Percentiles rank a stretch among this genome's conserved stretches.
phyloP scores from a whole-genome alignment of 2,797 vertebrate genomes.

The Astyanax mexicanus region DNA sequence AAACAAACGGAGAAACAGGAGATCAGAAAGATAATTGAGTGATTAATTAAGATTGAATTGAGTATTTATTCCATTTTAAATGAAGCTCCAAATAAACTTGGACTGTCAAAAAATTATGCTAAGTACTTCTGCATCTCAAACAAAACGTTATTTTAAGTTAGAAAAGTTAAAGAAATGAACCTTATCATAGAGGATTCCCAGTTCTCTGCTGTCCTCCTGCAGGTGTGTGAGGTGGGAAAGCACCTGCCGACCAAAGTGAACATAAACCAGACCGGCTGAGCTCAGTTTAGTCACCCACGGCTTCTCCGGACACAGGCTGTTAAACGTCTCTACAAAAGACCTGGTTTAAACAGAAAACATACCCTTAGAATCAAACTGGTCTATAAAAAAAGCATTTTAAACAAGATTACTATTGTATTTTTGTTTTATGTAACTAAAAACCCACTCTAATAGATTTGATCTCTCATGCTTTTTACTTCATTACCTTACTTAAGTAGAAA shows the following conservation, averaged over 20 bases:
- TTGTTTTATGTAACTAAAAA: too few species aligned
- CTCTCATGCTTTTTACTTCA: too few species aligned
- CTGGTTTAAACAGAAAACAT: constrained; percentile 69
- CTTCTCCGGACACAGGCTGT: constrained; percentile 86
- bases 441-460: too few species aligned
- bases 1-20: constrained; percentile 5
- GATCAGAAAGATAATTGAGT: background rate
- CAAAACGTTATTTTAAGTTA: too few species aligned
- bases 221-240: constrained; percentile 81
- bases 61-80: too few species aligned
- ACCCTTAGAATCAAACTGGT: too few species aligned
- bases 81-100: background rate
- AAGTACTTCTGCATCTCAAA: too few species aligned
- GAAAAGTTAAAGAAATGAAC: constrained; percentile 65
- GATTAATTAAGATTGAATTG: background rate
- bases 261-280: constrained; percentile 92
- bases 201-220: constrained; percentile 75
- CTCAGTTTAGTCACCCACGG: constrained; percentile 94
- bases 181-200: constrained; percentile 88
- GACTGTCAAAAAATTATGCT: too few species aligned
- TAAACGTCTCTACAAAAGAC: constrained; percentile 86
- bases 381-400: too few species aligned
- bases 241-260: constrained; percentile 88
- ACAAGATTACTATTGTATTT: too few species aligned
- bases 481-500: too few species aligned